Base-by-base conservation (phyloP, 2,797 vertebrate genomes). In the Muraenolepis orangiensis region DNA sequence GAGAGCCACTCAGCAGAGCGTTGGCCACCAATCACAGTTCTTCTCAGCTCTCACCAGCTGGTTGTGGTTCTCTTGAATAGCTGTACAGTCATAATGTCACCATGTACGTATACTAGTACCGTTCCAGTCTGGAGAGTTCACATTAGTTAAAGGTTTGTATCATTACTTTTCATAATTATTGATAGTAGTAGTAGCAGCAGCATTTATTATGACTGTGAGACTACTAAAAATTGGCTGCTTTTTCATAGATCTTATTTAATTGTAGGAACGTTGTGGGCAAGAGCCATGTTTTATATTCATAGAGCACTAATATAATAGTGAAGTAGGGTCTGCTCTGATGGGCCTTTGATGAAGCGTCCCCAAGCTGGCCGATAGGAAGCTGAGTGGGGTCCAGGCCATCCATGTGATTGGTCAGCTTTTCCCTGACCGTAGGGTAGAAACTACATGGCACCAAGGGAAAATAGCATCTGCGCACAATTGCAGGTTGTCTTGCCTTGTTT, bases 381-480 rank as follows among this genome's bases (percentile, higher is more conserved):
- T 13, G 68, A 20, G 8, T 68, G 28, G 20, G 31, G n/a, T 36
- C 36, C 10, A 12, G 31, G 20, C n/a, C n/a, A n/a, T n/a, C n/a
- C n/a, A n/a, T n/a, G n/a, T n/a, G n/a, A n/a, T n/a, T n/a, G n/a
- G n/a, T n/a, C n/a, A n/a, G n/a, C n/a, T n/a, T n/a, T n/a, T n/a
- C n/a, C n/a, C 31, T 75, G 69, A 78, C 70, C 71, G 61, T 57
- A 72, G 23, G 78, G 79, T 84, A 26, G 78, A 84, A 76, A 78
- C 73, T 69, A 12, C 72, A 66, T 71, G 69, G 78, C 83, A 81
- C 79, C 71, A 20, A 10, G 76, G 73, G 74, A 83, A 81, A 83
- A 83, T 81, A 73, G 83, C 46, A 51, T 51, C 20, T 20, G 46
- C 42, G 38, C 75, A 72, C 72, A 74, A 87, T 83, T 83, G 79